Evolutionary conservation across 2,113 vertebrate species (phyloP).

Genomic region (Ivindomyrus marchei): DNA sequence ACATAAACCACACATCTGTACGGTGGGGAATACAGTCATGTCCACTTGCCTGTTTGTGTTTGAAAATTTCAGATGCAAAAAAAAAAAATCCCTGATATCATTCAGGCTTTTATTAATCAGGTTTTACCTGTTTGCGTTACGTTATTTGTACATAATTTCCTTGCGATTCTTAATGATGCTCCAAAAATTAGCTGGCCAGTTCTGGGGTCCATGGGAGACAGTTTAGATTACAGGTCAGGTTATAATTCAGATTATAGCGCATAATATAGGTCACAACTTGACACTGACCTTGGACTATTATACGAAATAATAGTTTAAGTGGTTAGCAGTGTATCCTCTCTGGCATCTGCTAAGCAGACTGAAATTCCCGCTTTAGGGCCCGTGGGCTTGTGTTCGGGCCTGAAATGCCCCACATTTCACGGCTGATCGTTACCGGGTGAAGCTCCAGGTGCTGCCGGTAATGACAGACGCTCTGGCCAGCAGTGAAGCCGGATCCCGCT

Average conservation of each 20-base stretch:
- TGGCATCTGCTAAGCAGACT: slow-evolving; percentile 4
- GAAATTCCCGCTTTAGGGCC: neutral
- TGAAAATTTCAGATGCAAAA: neutral
- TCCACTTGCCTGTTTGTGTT: neutral
- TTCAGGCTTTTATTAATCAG: neutral
- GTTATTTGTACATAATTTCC: neutral
- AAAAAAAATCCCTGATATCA: neutral
- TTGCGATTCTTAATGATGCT: neutral
- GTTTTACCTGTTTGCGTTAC: neutral
- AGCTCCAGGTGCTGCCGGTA: neutral
- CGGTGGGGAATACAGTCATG: neutral
- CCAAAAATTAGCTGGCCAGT: neutral
- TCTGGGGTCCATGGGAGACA: neutral
- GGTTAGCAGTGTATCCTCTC: neutral
- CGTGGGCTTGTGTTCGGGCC: neutral
- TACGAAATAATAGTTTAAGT: neutral
- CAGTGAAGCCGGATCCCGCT: neutral
- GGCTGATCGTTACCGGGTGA: neutral
- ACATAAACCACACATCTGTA: neutral
- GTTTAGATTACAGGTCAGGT: neutral
- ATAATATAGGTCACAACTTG: neutral
- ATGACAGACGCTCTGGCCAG: neutral
- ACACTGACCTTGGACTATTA: neutral
- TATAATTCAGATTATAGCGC: neutral
- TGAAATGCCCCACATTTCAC: neutral